phyloP scores from a whole-genome alignment of 2,113 vertebrate genomes.

The Eulemur rufifrons region DNA sequence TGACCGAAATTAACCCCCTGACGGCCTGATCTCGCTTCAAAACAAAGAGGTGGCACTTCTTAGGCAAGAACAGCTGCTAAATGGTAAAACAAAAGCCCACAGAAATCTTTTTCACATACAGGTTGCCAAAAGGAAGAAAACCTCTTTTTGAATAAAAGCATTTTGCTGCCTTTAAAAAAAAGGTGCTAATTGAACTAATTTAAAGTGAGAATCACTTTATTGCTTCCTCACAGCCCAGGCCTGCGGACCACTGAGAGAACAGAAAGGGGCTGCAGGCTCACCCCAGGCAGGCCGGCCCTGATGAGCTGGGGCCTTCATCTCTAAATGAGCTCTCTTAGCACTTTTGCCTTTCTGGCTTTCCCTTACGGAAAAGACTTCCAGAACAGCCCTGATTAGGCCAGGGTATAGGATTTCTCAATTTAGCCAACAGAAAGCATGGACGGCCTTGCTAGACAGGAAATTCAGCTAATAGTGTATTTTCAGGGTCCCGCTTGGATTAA shows the following conservation, averaged over 20 bases:
- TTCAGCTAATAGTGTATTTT: slow-evolving; percentile 71
- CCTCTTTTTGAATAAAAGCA: slow-evolving; percentile 27
- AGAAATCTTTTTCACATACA: not conserved
- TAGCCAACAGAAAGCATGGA: slow-evolving; percentile 41
- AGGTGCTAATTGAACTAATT: slow-evolving; percentile 57
- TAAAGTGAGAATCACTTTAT: slow-evolving; percentile 49
- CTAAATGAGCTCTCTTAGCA: not conserved
- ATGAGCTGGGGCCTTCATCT: not conserved
- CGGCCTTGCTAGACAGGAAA: slow-evolving; percentile 56
- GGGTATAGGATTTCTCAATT: not conserved
- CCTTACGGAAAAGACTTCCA: slow-evolving; percentile 23
- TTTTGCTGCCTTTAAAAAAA: not conserved
- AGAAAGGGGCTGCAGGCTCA: not conserved
- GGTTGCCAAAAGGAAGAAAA: not conserved
- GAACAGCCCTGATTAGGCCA: not conserved
- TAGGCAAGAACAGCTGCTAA: slow-evolving; percentile 1
- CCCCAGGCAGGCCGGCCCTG: not conserved
- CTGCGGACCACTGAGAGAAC: not conserved
- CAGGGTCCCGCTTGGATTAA: slow-evolving; percentile 73
- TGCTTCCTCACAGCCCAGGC: not conserved
- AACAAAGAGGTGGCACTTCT: not conserved
- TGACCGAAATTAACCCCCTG: slow-evolving; percentile 10
- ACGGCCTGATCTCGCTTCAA: not conserved
- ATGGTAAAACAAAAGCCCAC: slow-evolving; percentile 38
- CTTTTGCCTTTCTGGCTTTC: not conserved